phyloP scores from a whole-genome alignment of 2,888 invertebrate genomes.

The Drosophila glabriapex region DNA sequence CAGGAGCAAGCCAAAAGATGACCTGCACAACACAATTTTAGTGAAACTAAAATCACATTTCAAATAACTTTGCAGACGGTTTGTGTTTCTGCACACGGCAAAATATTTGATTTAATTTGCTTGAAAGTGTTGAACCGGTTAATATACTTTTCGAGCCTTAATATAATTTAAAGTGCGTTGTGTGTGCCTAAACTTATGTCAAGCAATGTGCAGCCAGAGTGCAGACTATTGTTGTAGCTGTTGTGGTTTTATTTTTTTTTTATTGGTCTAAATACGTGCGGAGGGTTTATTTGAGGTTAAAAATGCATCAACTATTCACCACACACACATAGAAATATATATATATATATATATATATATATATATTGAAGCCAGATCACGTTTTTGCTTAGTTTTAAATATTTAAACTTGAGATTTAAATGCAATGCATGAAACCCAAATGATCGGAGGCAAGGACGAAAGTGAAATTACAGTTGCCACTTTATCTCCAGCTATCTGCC shows the following conservation, averaged over 20 bases:
- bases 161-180: not conserved
- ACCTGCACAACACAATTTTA: not conserved
- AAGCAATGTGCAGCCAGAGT: slow-evolving; percentile 22
- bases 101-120: not conserved
- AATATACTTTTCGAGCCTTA: not conserved
- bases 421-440: slow-evolving; percentile 68
- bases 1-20: not conserved
- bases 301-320: slow-evolving; percentile 64
- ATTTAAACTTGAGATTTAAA: slow-evolving; percentile 73
- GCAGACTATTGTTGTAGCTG: slow-evolving; percentile 4
- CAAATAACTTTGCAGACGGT: not conserved
- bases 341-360: not conserved
- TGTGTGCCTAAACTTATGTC: slow-evolving; percentile 35
- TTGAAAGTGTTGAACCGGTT: not conserved
- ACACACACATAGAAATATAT: slow-evolving; percentile 20
- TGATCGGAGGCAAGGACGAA: slow-evolving; percentile 49
- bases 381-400: slow-evolving; percentile 72
- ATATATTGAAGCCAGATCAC: slow-evolving; percentile 29
- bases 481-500: slow-evolving; percentile 19
- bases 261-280: slow-evolving; percentile 53
- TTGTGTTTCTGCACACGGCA: not conserved
- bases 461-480: slow-evolving; percentile 48
- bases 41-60: not conserved
- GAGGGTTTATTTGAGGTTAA: slow-evolving; percentile 70
- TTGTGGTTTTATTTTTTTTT: slow-evolving; percentile 26